Base-by-base conservation (phyloP, 2,113 vertebrate species). In the Pluvianellus socialis region DNA sequence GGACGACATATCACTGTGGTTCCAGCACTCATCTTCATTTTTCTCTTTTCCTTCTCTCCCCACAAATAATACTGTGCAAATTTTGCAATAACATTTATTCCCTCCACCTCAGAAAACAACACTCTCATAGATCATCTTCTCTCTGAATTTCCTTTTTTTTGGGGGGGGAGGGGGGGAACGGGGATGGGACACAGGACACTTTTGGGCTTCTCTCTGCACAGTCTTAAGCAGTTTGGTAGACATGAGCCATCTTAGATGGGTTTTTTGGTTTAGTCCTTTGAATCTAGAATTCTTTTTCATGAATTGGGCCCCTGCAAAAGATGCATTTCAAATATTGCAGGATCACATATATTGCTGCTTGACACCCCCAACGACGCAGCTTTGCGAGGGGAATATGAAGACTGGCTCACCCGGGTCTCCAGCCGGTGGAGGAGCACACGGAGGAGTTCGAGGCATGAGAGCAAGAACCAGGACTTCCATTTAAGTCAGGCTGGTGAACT, bases 141-240 rank as follows among this genome's bases (percentile, higher is more conserved):
- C 44, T 72, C 80, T 1, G 3, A 84, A 62, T 42, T 91, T 89
- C 55, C 55, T 89, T 59, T n/a, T 38, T 38, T 38, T 38, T 38
- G 38, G 4, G 7, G 9, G 16, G 13, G 10, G 1, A 44, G 42
- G 42, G 12, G 14, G 0, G 1, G 4, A 1, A 4, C 2, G 1
- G 5, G 5, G 38, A 38, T 9, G 38, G 38, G 38, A 38, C 38
- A 38, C 42, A 11, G 42, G 20, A 20, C 67, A 26, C 28, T 83
- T 76, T 62, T 3, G 50, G 35, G 17, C 8, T 68, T 52, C 82
- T 77, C 66, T 35, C 28, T 88, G 45, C 24, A 42, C 11, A 38
- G 8, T 6, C 47, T 27, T 38, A 7, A 72, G 44, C 26, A 26
- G 30, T 56, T 77, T 26, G 14, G 35, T 15, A 30, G 40, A 18